Evolutionary conservation across 2,797 vertebrate species (phyloP), one percentile per base, ranked within the genome.

Genomic region (Phrynocephalus forsythii): DNA sequence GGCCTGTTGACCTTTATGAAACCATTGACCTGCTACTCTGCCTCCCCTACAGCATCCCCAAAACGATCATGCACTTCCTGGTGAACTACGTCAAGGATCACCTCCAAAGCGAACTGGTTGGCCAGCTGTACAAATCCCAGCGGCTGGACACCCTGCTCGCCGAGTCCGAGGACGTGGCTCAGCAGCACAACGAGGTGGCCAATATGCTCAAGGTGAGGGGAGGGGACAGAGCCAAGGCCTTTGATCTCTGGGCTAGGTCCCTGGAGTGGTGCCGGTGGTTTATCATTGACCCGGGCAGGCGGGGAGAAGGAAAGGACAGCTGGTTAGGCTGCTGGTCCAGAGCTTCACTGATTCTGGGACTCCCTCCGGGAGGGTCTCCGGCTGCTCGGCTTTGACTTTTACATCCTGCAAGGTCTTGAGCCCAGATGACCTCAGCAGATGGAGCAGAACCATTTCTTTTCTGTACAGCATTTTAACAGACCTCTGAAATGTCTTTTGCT

Each of bases 61-160:
- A 98, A 95, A 97, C 97, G 0, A 97, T 98, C 92, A 98, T 98
- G 97, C 97, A 98, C 93, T 98, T 98, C 94, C 95, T 98, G 93
- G 97, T 98, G 91, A 98, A 98, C 95, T 95, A 95, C 89, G 97
- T 98, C 91, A 98, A 98, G 91, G 97, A 98, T 92, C 97, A 97
- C 87, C 95, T 98, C 93, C 97, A 98, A 96, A 98, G 97, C n/a
- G 97, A 98, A 95, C 95, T 98, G 86, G 97, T 98, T 90, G 97
- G 97, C 68, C 97, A 97, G 96, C 95, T 98, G 24, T 98, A 98
- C 93, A 97, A 97, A 89, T 96, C 97, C 90, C 90, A 91, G 7
- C 95, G 97, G 88, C 96, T 98, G 83, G 95, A 96, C 91, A 96
- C 95, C 78, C 95, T 98, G 90, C 97, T 98, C 77, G 97, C 97